Conservation (phyloP, 2,888 invertebrate genomes). For the Thysanoteuthis rhombus region DNA sequence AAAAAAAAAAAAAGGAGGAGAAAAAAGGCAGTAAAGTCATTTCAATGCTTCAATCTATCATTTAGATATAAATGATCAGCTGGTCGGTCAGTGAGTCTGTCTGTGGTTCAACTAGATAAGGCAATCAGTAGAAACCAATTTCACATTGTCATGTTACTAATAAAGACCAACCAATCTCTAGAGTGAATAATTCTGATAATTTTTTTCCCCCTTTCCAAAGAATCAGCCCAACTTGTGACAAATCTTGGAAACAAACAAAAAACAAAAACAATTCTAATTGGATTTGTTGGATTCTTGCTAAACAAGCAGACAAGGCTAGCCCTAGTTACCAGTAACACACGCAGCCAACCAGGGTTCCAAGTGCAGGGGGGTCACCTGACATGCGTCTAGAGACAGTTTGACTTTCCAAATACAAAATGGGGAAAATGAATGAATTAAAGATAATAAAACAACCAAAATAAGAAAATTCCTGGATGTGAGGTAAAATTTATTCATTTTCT, state of each 20-base stretch:
- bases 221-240: neutral
- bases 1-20: neutral
- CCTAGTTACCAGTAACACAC: too few species aligned
- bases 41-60: neutral
- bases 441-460: too few species aligned
- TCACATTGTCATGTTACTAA: neutral
- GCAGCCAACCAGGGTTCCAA: too few species aligned
- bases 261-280: neutral
- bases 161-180: neutral
- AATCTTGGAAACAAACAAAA: neutral
- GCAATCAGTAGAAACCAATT: neutral
- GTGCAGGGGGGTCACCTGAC: too few species aligned
- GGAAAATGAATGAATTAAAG: too few species aligned
- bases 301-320: too few species aligned
- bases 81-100: neutral
- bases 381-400: too few species aligned
- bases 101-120: slow-evolving; percentile 12
- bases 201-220: neutral
- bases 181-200: neutral
- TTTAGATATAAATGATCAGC: neutral
- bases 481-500: too few species aligned
- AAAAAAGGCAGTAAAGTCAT: neutral
- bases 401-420: too few species aligned
- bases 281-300: neutral
- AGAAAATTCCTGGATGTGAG: too few species aligned